A percentile compares a stretch with the other conserved stretches of the same genome.
phyloP scores from a whole-genome alignment of 2,888 invertebrate species.

The Synanthedon vespiformis region DNA sequence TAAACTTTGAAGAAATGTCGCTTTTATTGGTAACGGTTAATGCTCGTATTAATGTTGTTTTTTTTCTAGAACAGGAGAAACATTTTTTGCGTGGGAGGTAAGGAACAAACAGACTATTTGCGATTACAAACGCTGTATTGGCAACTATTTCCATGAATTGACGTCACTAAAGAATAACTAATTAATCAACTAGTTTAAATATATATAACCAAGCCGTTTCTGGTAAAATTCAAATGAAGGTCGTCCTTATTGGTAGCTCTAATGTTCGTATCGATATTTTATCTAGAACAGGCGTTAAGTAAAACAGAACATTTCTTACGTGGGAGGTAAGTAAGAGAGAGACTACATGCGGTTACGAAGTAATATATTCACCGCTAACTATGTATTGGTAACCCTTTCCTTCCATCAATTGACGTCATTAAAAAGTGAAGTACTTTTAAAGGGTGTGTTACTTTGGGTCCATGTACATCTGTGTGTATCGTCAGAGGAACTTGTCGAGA shows the following conservation, averaged over 20 bases:
- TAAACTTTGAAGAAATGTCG: too few species aligned
- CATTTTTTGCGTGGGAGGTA: too few species aligned
- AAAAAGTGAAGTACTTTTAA: slow-evolving; percentile 11
- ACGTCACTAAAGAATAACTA: too few species aligned
- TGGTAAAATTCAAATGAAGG: too few species aligned
- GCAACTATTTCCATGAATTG: too few species aligned
- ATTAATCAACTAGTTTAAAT: too few species aligned
- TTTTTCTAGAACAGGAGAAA: too few species aligned
- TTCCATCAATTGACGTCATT: slow-evolving; percentile 12
- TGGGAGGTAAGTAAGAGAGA: slow-evolving; percentile 17
- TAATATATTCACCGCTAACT: slow-evolving; percentile 11
- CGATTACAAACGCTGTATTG: too few species aligned
- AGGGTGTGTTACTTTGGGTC: slow-evolving; percentile 22
- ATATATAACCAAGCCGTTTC: too few species aligned
- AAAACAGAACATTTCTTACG: slow-evolving; percentile 18
- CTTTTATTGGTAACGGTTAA: too few species aligned
- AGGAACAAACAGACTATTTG: too few species aligned
- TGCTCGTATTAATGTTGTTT: slow-evolving; percentile 1
- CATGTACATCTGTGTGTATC: slow-evolving; percentile 19
- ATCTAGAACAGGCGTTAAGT: slow-evolving; percentile 16
- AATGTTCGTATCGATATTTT: slow-evolving; percentile 19
- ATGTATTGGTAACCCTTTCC: slow-evolving; percentile 4
- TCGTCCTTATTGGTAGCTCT: too few species aligned
- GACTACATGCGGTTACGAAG: slow-evolving; percentile 11
- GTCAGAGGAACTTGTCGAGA: slow-evolving; percentile 27